Base-by-base conservation (phyloP, 2,113 vertebrate species). In the Eudyptes chrysolophus region DNA sequence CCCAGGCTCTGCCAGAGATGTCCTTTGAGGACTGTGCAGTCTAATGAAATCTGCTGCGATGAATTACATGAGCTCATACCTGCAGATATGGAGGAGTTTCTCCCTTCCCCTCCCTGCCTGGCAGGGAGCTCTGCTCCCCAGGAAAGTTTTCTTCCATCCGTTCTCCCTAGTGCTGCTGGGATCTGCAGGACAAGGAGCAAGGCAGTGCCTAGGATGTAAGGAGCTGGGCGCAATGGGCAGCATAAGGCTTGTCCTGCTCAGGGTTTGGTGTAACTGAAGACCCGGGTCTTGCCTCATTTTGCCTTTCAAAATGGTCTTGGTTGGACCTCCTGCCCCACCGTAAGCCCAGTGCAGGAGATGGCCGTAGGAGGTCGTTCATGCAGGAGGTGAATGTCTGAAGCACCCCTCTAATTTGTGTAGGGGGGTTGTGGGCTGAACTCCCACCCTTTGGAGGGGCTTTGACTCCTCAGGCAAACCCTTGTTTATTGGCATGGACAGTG, bases 321-420 rank as follows among this genome's bases (percentile, higher is more conserved):
- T 15, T 36, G 44, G 54, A n/a, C 8, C 10, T 72, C 44, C 32
- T 5, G 14, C n/a, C 32, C 24, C 22, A 4, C 20, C 1, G 6
- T 38, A 32, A 90, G 36, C 61, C 32, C 62, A 29, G 51, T 9
- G 54, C 46, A 34, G 30, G 34, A 82, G 52, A 14, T 25, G 34
- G 40, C 46, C 3, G 1, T 13, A 34, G n/a, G 57, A 61, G 10
- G 27, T 34, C 55, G n/a, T 9, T 54, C n/a, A 3, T 0, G 2
- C 34, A 24, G 78, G 40, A 80, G 60, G 10, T 10, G 21, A 49
- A 24, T 42, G 21, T 44, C 42, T 84, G 65, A 34, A 92, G 75
- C 62, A 68, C 44, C 24, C 12, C 10, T 64, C 8, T 4, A 3
- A 0, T 75, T 25, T 71, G 29, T 44, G 21, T 55, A 29, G 32